Evolutionary conservation across 2,888 invertebrate genomes (phyloP).

Genomic region (Sinelater perroti): DNA sequence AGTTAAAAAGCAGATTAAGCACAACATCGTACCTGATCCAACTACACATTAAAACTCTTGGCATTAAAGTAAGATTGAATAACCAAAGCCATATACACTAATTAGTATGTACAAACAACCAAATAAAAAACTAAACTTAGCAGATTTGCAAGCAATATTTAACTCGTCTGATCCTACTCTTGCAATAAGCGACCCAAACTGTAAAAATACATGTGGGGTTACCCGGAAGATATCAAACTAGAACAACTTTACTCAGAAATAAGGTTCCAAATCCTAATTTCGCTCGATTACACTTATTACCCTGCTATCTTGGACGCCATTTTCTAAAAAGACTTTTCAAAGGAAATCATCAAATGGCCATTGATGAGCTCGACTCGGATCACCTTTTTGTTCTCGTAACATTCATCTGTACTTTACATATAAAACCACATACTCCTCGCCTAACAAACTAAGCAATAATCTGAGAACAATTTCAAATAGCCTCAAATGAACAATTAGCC

Average conservation of each 20-base stretch:
- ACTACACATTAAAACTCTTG: constrained; percentile 12
- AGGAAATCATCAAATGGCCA: constrained; percentile 17
- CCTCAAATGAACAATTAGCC: neutral
- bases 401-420: constrained; percentile 7
- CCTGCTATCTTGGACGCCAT: neutral
- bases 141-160: constrained; percentile 11
- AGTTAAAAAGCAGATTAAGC: constrained; percentile 16
- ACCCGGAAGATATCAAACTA: constrained; percentile 5
- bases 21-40: constrained; percentile 9
- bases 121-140: constrained; percentile 9
- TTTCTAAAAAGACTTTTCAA: neutral
- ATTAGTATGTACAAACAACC: too few relatives aligned
- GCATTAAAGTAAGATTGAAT: constrained; percentile 4
- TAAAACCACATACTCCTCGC: constrained; percentile 16
- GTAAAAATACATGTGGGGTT: constrained; percentile 18
- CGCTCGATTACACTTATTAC: neutral
- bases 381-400: constrained; percentile 8
- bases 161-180: constrained; percentile 17
- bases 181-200: constrained; percentile 15
- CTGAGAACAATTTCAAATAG: constrained; percentile 12
- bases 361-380: constrained; percentile 11
- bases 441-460: constrained; percentile 11
- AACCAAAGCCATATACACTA: constrained; percentile 7
- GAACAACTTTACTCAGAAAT: constrained; percentile 10
- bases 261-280: constrained; percentile 2